These are phyloP conservation scores for Calameuta filiformis DNA, from an alignment of 2,888 invertebrate species.

Conservation along the genomic window DNA sequence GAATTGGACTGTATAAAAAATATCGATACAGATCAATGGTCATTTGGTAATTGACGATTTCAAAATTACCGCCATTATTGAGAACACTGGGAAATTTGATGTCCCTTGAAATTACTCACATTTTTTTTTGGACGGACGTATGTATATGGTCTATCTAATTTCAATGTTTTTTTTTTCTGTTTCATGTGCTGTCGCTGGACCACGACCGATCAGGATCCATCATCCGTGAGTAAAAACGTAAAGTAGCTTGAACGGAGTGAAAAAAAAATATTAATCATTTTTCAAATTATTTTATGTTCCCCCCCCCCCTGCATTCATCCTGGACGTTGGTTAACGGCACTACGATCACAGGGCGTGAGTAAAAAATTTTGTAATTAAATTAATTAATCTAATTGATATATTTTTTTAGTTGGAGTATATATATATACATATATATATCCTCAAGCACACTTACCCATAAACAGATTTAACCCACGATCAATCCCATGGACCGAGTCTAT, in stretches of 20 bases:
- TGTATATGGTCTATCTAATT: neutral
- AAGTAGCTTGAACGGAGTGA: neutral
- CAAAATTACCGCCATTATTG: neutral
- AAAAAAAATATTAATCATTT: neutral
- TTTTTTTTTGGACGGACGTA: too few relatives aligned
- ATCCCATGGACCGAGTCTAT: neutral
- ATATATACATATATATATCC: too few relatives aligned
- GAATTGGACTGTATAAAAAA: neutral
- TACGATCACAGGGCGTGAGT: constrained; percentile 27
- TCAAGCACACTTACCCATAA: neutral
- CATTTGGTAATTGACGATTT: neutral
- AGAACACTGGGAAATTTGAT: neutral
- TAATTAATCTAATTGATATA: neutral
- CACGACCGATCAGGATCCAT: constrained; percentile 54
- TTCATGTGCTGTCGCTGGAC: constrained; percentile 41
- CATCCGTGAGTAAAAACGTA: constrained; percentile 57
- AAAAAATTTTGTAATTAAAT: neutral
- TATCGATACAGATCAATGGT: rapidly evolving
- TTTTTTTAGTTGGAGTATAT: too few relatives aligned
- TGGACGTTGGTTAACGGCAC: neutral
- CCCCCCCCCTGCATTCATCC: neutral
- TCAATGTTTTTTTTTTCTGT: constrained; percentile 41
- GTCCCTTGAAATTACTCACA: neutral
- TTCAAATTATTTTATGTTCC: constrained; percentile 10
- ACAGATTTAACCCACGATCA: neutral